Evolutionary conservation across 2,888 invertebrate species (phyloP).

Genomic region (Harpalus rufipes): DNA sequence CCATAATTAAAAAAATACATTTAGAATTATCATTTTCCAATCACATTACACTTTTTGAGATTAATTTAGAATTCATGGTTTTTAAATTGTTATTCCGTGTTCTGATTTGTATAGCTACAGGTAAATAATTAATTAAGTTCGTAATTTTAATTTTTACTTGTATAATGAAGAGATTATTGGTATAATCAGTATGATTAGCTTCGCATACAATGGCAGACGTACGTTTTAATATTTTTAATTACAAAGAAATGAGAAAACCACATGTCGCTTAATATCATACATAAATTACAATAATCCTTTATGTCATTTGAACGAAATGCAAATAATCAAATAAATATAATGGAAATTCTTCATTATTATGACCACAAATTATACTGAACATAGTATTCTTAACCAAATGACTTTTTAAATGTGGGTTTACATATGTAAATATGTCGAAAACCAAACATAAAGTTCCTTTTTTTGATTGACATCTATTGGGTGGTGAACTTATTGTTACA

Average conservation of each 20-base stretch:
- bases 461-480: slow-evolving; percentile 18
- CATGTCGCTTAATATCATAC: slow-evolving; percentile 1
- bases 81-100: slow-evolving; percentile 28
- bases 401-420: slow-evolving; percentile 31
- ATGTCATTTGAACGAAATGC: neutral
- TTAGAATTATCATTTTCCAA: slow-evolving; percentile 13
- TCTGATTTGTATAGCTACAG: neutral
- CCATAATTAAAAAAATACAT: slow-evolving; percentile 24
- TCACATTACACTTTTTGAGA: slow-evolving; percentile 22
- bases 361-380: slow-evolving; percentile 28
- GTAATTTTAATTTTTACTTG: slow-evolving; percentile 35
- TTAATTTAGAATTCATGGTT: slow-evolving; percentile 22
- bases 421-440: slow-evolving; percentile 41
- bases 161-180: slow-evolving; percentile 37
- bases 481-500: neutral
- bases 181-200: slow-evolving; percentile 31
- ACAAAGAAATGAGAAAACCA: neutral
- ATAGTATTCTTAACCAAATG: slow-evolving; percentile 17
- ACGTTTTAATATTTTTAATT: slow-evolving; percentile 7
- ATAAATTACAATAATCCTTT: neutral
- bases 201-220: neutral
- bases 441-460: slow-evolving; percentile 15
- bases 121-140: slow-evolving; percentile 29
- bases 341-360: slow-evolving; percentile 3
- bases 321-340: slow-evolving; percentile 15